Conservation (phyloP, 1,140 invertebrate species). For the Drosophila saltans region DNA sequence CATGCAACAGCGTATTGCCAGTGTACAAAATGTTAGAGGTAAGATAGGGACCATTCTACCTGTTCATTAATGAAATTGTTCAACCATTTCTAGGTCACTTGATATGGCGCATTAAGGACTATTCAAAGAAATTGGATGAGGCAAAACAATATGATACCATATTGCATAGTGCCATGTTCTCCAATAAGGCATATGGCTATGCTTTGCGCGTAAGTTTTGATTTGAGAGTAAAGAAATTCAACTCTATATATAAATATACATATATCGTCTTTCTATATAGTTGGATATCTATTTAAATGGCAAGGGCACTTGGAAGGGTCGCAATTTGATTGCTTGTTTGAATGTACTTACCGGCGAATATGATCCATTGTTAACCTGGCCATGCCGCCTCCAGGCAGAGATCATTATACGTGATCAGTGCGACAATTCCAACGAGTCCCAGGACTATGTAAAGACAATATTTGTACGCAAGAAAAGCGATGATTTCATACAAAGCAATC, state of each 20-base stretch:
- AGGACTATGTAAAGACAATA: constrained; percentile 84
- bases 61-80: not conserved
- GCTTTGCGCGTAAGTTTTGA: constrained; percentile 85
- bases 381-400: constrained; percentile 86
- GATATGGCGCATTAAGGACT: constrained; percentile 88
- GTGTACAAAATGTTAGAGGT: constrained; percentile 74
- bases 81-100: constrained; percentile 84
- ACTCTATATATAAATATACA: not conserved
- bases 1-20: constrained; percentile 71
- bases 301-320: constrained; percentile 88
- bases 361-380: constrained; percentile 88
- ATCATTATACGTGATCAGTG: constrained; percentile 87
- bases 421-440: constrained; percentile 81
- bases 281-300: constrained; percentile 88
- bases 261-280: constrained; percentile 73
- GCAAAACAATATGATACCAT: constrained; percentile 86
- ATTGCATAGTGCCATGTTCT: constrained; percentile 87
- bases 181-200: constrained; percentile 88
- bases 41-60: not conserved
- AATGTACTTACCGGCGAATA: constrained; percentile 87
- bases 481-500: constrained; percentile 85
- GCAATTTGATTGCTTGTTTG: constrained; percentile 87
- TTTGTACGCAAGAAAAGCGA: constrained; percentile 83
- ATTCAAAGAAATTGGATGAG: constrained; percentile 86
- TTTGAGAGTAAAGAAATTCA: not conserved